A percentile compares a stretch with the other conserved stretches of the same genome.
Conservation (phyloP, 2,797 vertebrate genomes). For the Molossus molossus region DNA sequence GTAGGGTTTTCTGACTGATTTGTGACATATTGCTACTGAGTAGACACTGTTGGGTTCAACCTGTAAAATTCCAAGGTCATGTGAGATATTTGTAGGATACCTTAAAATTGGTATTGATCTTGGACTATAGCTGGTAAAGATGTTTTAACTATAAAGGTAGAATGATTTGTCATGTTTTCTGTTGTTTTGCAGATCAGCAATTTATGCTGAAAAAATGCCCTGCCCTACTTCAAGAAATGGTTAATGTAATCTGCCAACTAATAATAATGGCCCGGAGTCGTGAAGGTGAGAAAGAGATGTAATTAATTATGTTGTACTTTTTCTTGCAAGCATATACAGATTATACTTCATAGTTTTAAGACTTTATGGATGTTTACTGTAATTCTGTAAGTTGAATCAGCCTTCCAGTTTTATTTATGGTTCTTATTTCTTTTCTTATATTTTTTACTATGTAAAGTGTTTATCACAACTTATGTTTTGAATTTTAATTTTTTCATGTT, state of each 20-base stretch:
- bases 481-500: constrained; percentile 60
- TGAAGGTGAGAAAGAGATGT: constrained; percentile 93
- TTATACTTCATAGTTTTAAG: constrained; percentile 38
- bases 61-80: constrained; percentile 56
- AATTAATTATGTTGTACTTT: constrained; percentile 49
- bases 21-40: background rate
- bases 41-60: background rate
- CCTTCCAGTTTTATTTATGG: constrained; percentile 18
- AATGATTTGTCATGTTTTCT: constrained; percentile 69
- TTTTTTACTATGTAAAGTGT: constrained; percentile 42
- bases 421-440: constrained; percentile 30
- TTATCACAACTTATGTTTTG: constrained; percentile 37
- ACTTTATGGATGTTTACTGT: constrained; percentile 7
- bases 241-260: constrained; percentile 98
- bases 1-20: constrained; percentile 44
- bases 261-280: constrained; percentile 99
- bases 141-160: constrained; percentile 61
- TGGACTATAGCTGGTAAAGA: constrained; percentile 7
- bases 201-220: constrained; percentile 98
- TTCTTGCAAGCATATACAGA: constrained; percentile 43
- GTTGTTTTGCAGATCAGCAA: constrained; percentile 94
- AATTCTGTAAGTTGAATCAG: constrained; percentile 13
- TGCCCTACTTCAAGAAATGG: constrained; percentile 98
- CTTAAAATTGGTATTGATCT: constrained; percentile 64
- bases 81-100: constrained; percentile 49